Base-by-base conservation (phyloP, 2,797 vertebrate genomes). In the Thaleichthys pacificus region DNA sequence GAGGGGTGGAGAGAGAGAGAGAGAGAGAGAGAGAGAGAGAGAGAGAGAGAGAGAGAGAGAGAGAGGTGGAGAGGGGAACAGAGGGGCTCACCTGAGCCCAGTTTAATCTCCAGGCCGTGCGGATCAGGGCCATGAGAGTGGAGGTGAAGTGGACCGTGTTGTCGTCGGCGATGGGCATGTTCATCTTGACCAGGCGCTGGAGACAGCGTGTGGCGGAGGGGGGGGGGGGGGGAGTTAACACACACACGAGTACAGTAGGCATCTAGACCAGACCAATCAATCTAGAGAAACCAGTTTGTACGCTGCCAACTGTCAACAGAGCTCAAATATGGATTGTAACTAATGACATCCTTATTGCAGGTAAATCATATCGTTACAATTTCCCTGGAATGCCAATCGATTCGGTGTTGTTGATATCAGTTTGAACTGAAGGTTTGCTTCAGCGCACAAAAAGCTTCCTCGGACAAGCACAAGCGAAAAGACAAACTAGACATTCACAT, bases 21-120 rank as follows among this genome's bases (percentile, higher is more conserved):
- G 22, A 24, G 9, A 47, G 2, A 42, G n/a, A 6, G 56, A 14
- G 42, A 56, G n/a, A 12, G 32, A 12, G 22, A 4, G n/a, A 35
- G 12, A 61, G 5, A 26, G 38, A 3, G 15, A 5, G 47, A 57
- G 49, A 3, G 17, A 30, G 5, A 15, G 19, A 17, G 3, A 14
- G 4, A 28, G 21, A 28, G 51, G n/a, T 21, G 17, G 70, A 22
- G 14, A 28, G 21, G 28, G 7, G 5, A 6, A 14, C n/a, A 14
- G 2, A 11, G 30, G 2, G 12, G 70, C 88, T 88, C 75, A 98
- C 96, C 97, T 94, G 96, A 93, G 49, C 94, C 95, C 0, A 98
- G 89, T 85, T 97, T 97, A 89, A 98, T 97, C 77, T 98, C 95
- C 84, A 98, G 90, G 97, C 97, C 0, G 97, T 98, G 72, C 96